These are phyloP conservation scores for Drosophila ezoana DNA, from an alignment of 2,888 invertebrate genomes.

Conservation along the genomic window DNA sequence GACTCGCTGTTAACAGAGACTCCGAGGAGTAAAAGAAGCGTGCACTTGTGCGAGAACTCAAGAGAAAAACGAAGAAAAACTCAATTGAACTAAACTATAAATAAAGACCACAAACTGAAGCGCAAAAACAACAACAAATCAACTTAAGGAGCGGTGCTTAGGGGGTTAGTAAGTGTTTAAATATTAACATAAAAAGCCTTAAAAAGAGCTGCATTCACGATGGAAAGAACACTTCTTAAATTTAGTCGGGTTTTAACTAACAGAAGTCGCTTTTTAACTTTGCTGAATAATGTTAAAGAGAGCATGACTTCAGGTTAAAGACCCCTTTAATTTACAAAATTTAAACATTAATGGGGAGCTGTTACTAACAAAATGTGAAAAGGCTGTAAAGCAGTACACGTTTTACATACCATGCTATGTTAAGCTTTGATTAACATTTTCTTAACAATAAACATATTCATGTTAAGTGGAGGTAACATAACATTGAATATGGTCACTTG, in stretches of 20 bases:
- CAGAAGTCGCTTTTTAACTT: neutral
- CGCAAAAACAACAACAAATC: constrained; percentile 46
- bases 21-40: constrained; percentile 11
- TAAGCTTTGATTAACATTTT: too few species aligned
- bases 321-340: too few species aligned
- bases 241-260: neutral
- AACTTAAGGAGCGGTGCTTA: constrained; percentile 20
- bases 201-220: constrained; percentile 22
- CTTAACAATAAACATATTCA: too few species aligned
- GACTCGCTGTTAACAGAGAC: constrained; percentile 46
- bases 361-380: too few species aligned
- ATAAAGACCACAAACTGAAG: constrained; percentile 10
- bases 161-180: constrained; percentile 28
- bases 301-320: too few species aligned
- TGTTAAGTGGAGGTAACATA: too few species aligned
- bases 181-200: neutral
- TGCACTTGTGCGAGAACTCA: constrained; percentile 27
- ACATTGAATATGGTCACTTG: too few species aligned
- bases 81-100: constrained; percentile 22
- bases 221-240: neutral
- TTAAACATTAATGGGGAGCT: too few species aligned
- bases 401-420: too few species aligned
- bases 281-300: too few species aligned
- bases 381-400: too few species aligned
- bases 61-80: neutral